These are phyloP conservation scores for Patella caerulea DNA, from an alignment of 2,888 invertebrate species.

Conservation along the genomic window DNA sequence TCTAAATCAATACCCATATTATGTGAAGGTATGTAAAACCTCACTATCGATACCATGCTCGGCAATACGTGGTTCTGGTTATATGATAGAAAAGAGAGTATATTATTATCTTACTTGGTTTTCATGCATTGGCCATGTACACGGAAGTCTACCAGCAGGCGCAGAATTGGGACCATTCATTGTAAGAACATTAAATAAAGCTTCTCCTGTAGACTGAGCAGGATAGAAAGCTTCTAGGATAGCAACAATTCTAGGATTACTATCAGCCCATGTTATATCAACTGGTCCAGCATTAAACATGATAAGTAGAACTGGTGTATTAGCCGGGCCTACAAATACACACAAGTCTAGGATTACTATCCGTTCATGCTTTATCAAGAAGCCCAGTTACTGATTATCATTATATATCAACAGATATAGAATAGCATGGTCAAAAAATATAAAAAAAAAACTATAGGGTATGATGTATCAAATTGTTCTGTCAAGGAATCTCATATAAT, in stretches of 20 bases:
- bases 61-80: no score
- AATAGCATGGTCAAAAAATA: no score
- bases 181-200: conserved; percentile 49
- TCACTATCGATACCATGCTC: no score
- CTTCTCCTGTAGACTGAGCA: not conserved
- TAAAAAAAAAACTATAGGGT: no score
- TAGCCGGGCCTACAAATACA: conserved; percentile 38
- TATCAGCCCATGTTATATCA: not conserved
- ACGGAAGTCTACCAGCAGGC: conserved; percentile 64
- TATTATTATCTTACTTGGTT: no score
- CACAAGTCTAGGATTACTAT: conserved; percentile 36
- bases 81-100: no score
- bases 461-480: not conserved
- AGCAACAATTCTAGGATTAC: not conserved
- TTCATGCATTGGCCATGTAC: conserved; percentile 56
- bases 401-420: no score
- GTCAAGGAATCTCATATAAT: not conserved
- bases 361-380: conserved; percentile 48
- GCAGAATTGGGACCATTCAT: conserved; percentile 45
- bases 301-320: not conserved
- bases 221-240: conserved; percentile 6
- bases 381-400: conserved; percentile 21
- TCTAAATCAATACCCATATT: no score
- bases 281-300: not conserved
- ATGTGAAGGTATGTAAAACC: no score